Percentiles rank a stretch among this genome's conserved stretches.
Evolutionary conservation across 2,888 invertebrate species (phyloP).

Genomic region (Frankliniella intonsa): DNA sequence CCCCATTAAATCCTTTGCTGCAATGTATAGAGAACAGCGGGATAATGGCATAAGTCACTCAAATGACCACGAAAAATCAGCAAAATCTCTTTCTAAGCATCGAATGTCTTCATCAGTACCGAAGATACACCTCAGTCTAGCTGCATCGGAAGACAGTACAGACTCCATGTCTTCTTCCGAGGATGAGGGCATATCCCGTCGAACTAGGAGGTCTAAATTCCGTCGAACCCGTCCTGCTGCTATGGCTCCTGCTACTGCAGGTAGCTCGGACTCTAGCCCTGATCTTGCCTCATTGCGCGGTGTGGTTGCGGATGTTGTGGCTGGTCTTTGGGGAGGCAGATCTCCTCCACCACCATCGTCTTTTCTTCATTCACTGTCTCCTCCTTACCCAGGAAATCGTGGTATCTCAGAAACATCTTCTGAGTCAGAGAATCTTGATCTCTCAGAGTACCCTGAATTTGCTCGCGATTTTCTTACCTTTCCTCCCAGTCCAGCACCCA

Average conservation of each 20-base stretch:
- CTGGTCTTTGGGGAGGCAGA: constrained; percentile 21
- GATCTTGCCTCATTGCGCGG: background rate
- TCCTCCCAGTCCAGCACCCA: constrained; percentile 46
- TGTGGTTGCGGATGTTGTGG: constrained; percentile 4
- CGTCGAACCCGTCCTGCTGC: background rate
- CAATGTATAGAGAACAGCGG: background rate
- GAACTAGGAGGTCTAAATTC: background rate
- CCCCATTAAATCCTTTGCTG: background rate
- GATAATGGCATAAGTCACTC: background rate
- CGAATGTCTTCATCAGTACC: background rate
- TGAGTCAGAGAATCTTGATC: constrained; percentile 26
- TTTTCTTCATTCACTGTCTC: constrained; percentile 6
- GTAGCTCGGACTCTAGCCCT: background rate
- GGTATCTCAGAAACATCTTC: background rate
- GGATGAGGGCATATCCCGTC: background rate
- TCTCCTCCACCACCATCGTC: constrained; percentile 32
- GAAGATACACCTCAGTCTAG: background rate
- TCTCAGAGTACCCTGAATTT: constrained; percentile 47
- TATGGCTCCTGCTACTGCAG: background rate
- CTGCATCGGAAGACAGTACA: background rate
- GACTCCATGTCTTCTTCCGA: constrained; percentile 9
- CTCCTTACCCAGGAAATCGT: background rate
- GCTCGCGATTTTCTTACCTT: constrained; percentile 45
- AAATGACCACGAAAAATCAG: background rate
- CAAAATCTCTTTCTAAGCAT: background rate